Percentiles rank a stretch among this genome's conserved stretches.
These are phyloP conservation scores for Cyclophora albipunctata DNA, from an alignment of 2,888 invertebrate genomes.

Conservation along the genomic window DNA sequence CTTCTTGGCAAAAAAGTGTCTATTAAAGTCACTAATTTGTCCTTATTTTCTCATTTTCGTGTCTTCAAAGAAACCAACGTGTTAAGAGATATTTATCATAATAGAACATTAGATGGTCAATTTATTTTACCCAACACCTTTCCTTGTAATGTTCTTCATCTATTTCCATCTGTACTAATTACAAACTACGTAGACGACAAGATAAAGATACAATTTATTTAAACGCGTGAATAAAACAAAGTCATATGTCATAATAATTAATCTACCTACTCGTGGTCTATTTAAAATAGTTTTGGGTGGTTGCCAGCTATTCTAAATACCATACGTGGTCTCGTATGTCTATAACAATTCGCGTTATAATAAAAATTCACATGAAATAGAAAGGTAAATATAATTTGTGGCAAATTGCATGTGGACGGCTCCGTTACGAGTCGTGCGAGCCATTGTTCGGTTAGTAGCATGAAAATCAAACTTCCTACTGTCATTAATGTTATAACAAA, in stretches of 20 bases:
- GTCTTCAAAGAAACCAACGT: too few species aligned
- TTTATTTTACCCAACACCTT: background rate
- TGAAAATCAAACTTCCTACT: conserved; percentile 56
- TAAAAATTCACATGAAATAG: conserved; percentile 36
- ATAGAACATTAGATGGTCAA: too few species aligned
- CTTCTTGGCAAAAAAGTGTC: too few species aligned
- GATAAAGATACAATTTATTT: conserved; percentile 44
- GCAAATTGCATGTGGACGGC: conserved; percentile 35
- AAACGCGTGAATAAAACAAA: conserved; percentile 46
- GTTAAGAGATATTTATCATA: too few species aligned
- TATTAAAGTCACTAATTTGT: too few species aligned
- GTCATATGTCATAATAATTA: conserved; percentile 60
- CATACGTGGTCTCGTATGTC: conserved; percentile 51
- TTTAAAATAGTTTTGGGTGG: conserved; percentile 54
- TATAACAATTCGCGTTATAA: conserved; percentile 30
- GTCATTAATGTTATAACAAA: conserved; percentile 43
- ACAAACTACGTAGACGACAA: conserved; percentile 31
- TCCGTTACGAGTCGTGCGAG: conserved; percentile 32
- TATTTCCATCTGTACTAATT: conserved; percentile 24
- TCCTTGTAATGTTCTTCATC: background rate
- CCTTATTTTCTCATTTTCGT: too few species aligned
- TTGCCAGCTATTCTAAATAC: conserved; percentile 61
- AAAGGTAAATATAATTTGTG: conserved; percentile 41
- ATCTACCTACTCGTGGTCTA: conserved; percentile 59
- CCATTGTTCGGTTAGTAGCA: conserved; percentile 45